Percentiles rank a stretch among this genome's conserved stretches.
These are phyloP conservation scores for Trochalopteron elliotii DNA, from an alignment of 2,113 vertebrate genomes.

Conservation along the genomic window DNA sequence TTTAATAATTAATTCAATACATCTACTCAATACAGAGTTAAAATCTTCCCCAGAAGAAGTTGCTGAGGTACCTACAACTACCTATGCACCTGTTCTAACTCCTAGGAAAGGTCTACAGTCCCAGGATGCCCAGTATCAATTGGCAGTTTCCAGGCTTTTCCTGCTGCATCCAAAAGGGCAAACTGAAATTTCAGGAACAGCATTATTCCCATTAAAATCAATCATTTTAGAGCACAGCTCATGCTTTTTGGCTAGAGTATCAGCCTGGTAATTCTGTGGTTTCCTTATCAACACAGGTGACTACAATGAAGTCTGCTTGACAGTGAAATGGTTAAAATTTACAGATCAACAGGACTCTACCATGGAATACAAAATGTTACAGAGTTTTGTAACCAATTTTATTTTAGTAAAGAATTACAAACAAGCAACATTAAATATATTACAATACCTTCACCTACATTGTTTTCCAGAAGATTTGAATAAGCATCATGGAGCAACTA, in stretches of 20 bases:
- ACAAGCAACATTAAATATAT: background rate
- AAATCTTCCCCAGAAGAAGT: background rate
- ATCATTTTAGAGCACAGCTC: background rate
- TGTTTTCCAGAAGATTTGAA: background rate
- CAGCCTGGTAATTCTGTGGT: background rate
- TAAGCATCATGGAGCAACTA: background rate
- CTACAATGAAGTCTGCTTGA: background rate
- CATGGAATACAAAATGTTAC: background rate
- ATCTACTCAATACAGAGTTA: background rate
- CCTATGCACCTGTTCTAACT: background rate
- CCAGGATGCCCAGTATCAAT: background rate
- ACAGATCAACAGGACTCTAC: background rate
- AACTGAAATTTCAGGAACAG: background rate
- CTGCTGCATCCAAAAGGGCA: background rate
- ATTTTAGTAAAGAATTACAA: background rate
- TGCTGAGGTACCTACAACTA: background rate
- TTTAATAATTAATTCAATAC: background rate
- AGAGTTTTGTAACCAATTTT: background rate
- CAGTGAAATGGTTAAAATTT: background rate
- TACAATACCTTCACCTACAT: background rate
- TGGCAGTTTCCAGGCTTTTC: background rate
- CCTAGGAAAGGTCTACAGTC: background rate
- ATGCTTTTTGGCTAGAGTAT: rapidly evolving
- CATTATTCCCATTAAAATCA: background rate
- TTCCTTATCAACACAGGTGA: background rate